Conservation (phyloP, 2,888 invertebrate genomes). For the Phrixothrix hirtus region DNA sequence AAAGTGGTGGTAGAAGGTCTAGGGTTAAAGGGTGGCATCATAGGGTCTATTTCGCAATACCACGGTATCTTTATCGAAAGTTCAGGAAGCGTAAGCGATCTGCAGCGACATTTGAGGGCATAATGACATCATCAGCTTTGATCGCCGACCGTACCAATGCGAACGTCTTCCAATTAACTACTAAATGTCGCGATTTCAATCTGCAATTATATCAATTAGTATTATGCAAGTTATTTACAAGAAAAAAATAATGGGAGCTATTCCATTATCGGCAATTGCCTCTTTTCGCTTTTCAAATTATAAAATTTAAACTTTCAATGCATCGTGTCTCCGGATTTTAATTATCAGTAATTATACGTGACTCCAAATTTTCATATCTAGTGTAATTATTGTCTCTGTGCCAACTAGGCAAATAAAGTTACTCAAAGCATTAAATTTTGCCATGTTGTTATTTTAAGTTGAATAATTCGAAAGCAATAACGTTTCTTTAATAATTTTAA, state of each 20-base stretch:
- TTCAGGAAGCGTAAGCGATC: constrained; percentile 38
- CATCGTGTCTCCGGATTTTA: too few relatives aligned
- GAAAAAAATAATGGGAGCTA: constrained; percentile 8
- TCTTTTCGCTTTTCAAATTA: too few relatives aligned
- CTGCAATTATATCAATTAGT: constrained; percentile 29
- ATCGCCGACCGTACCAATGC: constrained; percentile 36
- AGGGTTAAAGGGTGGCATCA: constrained; percentile 8
- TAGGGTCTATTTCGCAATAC: constrained; percentile 19
- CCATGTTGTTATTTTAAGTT: too few relatives aligned
- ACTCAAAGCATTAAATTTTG: too few relatives aligned
- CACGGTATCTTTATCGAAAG: constrained; percentile 30
- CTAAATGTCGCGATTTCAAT: constrained; percentile 31
- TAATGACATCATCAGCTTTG: constrained; percentile 49
- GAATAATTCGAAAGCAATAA: too few relatives aligned
- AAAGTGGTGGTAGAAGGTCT: constrained; percentile 5
- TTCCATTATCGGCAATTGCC: too few relatives aligned
- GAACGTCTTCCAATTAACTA: constrained; percentile 28
- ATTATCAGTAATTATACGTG: too few relatives aligned
- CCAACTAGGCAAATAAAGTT: too few relatives aligned
- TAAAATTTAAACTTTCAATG: too few relatives aligned
- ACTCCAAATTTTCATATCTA: too few relatives aligned
- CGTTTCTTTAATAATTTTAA: too few relatives aligned
- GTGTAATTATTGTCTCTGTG: too few relatives aligned
- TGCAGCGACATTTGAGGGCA: constrained; percentile 39
- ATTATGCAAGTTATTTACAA: constrained; percentile 4